Conservation (phyloP, 2,888 invertebrate genomes). For the Caradrina clavipalpis region DNA sequence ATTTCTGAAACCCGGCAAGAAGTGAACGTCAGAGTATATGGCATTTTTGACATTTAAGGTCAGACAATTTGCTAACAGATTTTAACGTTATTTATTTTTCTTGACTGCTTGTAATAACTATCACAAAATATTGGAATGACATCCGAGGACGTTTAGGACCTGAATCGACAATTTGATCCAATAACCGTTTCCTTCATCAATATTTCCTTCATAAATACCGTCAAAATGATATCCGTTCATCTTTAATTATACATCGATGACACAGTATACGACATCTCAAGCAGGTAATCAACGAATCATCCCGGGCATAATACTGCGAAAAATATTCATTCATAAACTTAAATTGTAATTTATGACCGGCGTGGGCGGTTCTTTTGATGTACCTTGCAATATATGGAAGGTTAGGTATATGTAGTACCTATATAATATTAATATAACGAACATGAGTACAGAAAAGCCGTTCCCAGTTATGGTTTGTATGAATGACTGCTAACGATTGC, state of each 20-base stretch:
- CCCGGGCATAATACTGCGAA: slow-evolving; percentile 33
- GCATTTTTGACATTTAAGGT: neutral
- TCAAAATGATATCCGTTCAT: slow-evolving; percentile 34
- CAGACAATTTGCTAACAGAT: neutral
- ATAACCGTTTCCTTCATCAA: slow-evolving; percentile 25
- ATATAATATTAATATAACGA: slow-evolving; percentile 5
- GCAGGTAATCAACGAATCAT: slow-evolving; percentile 40
- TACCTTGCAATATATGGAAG: slow-evolving; percentile 19
- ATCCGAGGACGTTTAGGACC: neutral
- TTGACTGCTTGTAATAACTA: slow-evolving; percentile 3
- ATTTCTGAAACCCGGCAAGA: neutral
- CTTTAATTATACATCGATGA: slow-evolving; percentile 37
- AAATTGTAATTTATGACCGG: slow-evolving; percentile 41
- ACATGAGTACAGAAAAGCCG: neutral
- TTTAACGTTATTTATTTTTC: neutral
- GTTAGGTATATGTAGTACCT: slow-evolving; percentile 10
- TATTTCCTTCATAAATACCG: slow-evolving; percentile 17
- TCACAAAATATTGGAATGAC: slow-evolving; percentile 11
- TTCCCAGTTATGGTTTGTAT: slow-evolving; percentile 8
- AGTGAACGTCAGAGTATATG: neutral
- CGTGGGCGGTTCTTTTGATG: slow-evolving; percentile 44
- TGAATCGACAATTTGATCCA: slow-evolving; percentile 1
- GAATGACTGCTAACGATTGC: neutral
- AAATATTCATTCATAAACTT: slow-evolving; percentile 43
- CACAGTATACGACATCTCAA: slow-evolving; percentile 39